Evolutionary conservation across 2,113 vertebrate species (phyloP), one percentile per base, ranked within the genome.

Genomic region (Catharus minimus): DNA sequence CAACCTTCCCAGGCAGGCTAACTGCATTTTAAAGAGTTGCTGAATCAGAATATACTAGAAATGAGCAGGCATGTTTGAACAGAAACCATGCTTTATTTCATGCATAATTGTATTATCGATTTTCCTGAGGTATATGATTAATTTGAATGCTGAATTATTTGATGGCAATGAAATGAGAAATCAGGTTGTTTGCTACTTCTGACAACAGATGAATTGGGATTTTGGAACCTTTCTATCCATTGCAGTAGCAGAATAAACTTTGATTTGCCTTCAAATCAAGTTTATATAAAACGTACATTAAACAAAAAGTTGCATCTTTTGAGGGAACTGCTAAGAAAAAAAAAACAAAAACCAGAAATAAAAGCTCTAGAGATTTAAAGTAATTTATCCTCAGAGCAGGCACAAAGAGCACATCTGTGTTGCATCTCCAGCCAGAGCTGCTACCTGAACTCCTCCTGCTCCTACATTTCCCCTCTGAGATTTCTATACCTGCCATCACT

Each of bases 121-220:
- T 88, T 93, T 86, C 36, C 36, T 36, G 44, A 71, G 10, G 68
- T 74, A 39, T 75, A 5, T 18, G 21, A 74, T 83, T 77, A 66
- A 76, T 89, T 15, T 75, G 56, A 94, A 58, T 71, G 72, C 13
- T 22, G n/a, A 88, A 73, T 88, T 73, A 71, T 47, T 80, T 86
- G 43, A 50, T 6, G 3, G 33, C 50, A 58, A 3, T 68, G 33
- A 90, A 89, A 65, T n/a, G 36, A 77, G 13, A 73, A 38, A 61
- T 19, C 52, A 26, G 38, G 20, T 56, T 36, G 9, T 36, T 74
- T 58, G 32, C n/a, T 82, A 36, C 57, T 62, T 90, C 30, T 78
- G 53, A 76, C 5, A 0, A 83, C 39, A 67, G 80, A 41, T 47
- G 12, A 67, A 81, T 16, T 74, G 53, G n/a, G 22, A 83, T 92